phyloP scores from a whole-genome alignment of 1,140 invertebrate species.

The Aphelenchoides avenae region DNA sequence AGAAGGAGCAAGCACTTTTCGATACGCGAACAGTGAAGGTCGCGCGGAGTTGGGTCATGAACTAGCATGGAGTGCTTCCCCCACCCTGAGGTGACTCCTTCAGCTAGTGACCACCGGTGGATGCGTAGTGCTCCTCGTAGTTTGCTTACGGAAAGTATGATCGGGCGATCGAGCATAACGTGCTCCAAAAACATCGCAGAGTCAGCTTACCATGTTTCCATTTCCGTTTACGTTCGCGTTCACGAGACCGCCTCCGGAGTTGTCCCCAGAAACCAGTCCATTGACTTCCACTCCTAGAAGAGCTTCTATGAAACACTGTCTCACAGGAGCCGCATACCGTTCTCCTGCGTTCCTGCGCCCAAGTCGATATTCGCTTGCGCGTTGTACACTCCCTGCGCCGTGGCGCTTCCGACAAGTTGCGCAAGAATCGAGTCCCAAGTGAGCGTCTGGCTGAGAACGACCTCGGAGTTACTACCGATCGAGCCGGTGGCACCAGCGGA shows the following conservation, averaged over 20 bases:
- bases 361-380: constrained; percentile 35
- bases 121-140: no score
- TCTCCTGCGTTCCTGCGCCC: constrained; percentile 21
- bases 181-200: no score
- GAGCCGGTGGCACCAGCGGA: constrained; percentile 33
- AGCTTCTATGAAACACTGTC: no score
- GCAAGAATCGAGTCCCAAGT: constrained; percentile 32
- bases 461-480: constrained; percentile 19
- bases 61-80: no score
- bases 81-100: no score
- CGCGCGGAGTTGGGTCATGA: no score
- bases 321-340: no score
- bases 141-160: no score
- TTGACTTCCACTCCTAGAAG: constrained; percentile 35
- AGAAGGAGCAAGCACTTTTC: no score
- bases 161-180: no score
- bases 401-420: constrained; percentile 30
- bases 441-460: constrained; percentile 18
- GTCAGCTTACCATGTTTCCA: constrained; percentile 16
- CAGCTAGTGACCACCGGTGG: no score
- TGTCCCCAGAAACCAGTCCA: constrained; percentile 34
- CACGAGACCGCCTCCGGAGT: constrained; percentile 25
- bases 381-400: constrained; percentile 27
- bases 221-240: constrained; percentile 36
- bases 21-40: no score